A percentile compares a stretch with the other conserved stretches of the same genome.
Evolutionary conservation across 2,797 vertebrate species (phyloP).

Genomic region (Chromobotia macracanthus): DNA sequence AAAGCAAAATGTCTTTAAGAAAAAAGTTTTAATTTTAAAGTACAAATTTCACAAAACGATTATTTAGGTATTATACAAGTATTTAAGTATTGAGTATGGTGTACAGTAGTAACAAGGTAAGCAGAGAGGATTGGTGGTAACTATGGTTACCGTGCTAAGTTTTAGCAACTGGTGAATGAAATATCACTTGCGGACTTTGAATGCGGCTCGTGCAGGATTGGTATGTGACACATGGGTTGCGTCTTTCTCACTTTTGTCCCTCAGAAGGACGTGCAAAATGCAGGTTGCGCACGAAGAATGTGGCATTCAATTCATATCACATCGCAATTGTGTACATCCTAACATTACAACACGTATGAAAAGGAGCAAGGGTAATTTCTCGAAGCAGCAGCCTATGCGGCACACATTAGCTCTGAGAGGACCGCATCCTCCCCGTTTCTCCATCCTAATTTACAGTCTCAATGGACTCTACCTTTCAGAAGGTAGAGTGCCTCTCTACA

Average conservation of each 20-base stretch:
- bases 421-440: constrained; percentile 57
- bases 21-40: neutral
- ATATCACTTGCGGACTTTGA: neutral
- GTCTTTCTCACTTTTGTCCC: constrained; percentile 26
- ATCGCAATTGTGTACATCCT: constrained; percentile 50
- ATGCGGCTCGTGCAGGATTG: neutral
- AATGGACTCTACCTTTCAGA: constrained; percentile 62
- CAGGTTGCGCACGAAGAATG: constrained; percentile 24
- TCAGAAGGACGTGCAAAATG: constrained; percentile 41
- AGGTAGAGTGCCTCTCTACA: constrained; percentile 62
- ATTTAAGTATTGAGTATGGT: neutral
- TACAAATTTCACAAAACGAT: too few relatives aligned
- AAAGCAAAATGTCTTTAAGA: too few relatives aligned
- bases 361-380: constrained; percentile 58
- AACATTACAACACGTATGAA: constrained; percentile 48
- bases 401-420: constrained; percentile 49
- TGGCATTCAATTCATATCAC: constrained; percentile 41
- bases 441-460: constrained; percentile 62
- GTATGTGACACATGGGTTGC: neutral
- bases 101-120: neutral
- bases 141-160: neutral
- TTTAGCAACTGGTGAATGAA: neutral
- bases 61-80: too few relatives aligned
- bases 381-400: constrained; percentile 45
- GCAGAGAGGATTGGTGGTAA: neutral